Percentiles rank a stretch among this genome's conserved stretches.
Conservation (phyloP, 1,140 invertebrate genomes). For the Cardiocondyla obscurior region DNA sequence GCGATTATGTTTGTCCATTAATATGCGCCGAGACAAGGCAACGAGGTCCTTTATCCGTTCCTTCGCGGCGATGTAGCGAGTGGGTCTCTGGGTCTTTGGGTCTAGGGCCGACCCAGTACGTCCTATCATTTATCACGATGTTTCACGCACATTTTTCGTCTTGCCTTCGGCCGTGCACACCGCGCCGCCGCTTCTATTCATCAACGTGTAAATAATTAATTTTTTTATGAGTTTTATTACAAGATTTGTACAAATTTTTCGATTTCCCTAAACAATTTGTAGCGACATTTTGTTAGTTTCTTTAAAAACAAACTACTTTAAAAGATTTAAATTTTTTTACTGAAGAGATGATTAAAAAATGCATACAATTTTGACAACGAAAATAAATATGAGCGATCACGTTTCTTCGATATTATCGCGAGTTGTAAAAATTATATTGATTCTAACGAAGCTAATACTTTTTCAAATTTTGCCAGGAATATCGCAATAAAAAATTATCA, state of each 20-base stretch:
- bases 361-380: neutral
- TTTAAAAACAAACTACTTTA: neutral
- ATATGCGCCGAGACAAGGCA: conserved; percentile 81
- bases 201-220: neutral
- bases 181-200: neutral
- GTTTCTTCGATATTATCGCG: neutral
- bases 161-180: conserved; percentile 35
- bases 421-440: conserved; percentile 61
- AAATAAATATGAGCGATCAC: neutral
- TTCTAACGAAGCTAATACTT: conserved; percentile 75
- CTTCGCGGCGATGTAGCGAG: conserved; percentile 69
- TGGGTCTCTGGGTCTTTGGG: conserved; percentile 81
- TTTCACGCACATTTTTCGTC: conserved; percentile 74
- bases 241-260: neutral
- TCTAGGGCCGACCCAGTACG: conserved; percentile 73
- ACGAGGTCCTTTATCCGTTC: conserved; percentile 74
- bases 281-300: neutral
- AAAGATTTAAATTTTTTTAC: too few relatives aligned
- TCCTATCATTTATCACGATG: conserved; percentile 82
- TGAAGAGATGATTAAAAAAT: neutral
- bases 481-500: conserved; percentile 48
- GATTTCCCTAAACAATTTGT: neutral
- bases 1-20: conserved; percentile 83
- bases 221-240: neutral
- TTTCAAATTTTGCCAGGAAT: conserved; percentile 14